Conservation (phyloP, 1,140 invertebrate species). For the Scaptomyza hsui region DNA sequence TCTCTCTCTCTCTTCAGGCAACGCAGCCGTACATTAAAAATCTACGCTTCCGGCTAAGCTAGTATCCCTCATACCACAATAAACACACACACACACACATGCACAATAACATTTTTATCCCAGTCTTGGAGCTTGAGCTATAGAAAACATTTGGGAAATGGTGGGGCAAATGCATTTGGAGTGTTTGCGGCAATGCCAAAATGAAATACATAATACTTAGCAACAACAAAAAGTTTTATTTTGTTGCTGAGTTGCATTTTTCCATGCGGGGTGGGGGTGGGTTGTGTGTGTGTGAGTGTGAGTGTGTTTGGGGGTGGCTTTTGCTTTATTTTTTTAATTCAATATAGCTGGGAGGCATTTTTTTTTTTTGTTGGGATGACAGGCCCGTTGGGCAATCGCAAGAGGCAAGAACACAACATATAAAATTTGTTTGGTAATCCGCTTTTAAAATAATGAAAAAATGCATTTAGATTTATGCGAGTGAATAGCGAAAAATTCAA, state of each 20-base stretch:
- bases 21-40: constrained; percentile 73
- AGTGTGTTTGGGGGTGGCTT: constrained; percentile 32
- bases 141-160: constrained; percentile 30
- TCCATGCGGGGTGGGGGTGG: neutral
- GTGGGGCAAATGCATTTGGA: constrained; percentile 80
- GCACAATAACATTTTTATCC: neutral
- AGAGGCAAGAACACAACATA: neutral
- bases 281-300: neutral
- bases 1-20: constrained; percentile 24
- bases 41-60: constrained; percentile 70
- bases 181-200: constrained; percentile 80
- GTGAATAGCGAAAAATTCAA: constrained; percentile 12
- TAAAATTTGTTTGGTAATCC: constrained; percentile 60
- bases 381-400: constrained; percentile 41
- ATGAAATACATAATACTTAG: constrained; percentile 81
- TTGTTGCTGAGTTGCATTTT: constrained; percentile 77
- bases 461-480: constrained; percentile 34
- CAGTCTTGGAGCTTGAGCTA: constrained; percentile 5
- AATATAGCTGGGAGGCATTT: constrained; percentile 63
- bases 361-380: constrained; percentile 32
- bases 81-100: constrained; percentile 11
- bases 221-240: constrained; percentile 68
- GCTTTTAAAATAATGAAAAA: constrained; percentile 76
- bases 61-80: neutral
- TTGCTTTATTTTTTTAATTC: constrained; percentile 53